Evolutionary conservation across 2,888 invertebrate species (phyloP).

Genomic region (Anthrax anthrax): DNA sequence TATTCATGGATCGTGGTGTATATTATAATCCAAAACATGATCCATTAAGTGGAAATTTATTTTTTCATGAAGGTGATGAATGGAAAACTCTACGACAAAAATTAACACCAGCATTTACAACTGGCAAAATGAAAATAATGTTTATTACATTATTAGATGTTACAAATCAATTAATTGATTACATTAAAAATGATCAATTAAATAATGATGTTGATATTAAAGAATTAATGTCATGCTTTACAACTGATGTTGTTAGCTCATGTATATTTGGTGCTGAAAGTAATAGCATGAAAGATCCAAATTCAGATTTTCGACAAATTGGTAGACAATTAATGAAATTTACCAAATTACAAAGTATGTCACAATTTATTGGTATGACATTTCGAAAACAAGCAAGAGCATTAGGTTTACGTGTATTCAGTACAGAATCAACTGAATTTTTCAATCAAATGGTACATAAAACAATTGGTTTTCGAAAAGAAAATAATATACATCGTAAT

Average conservation of each 20-base stretch:
- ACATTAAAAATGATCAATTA: background rate
- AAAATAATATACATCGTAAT: constrained; percentile 12
- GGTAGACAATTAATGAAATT: constrained; percentile 9
- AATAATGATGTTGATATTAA: constrained; percentile 10
- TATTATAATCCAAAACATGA: constrained; percentile 12
- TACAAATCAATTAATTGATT: constrained; percentile 7
- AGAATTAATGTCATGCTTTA: constrained; percentile 10
- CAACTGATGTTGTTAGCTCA: constrained; percentile 16
- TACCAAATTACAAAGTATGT: constrained; percentile 2
- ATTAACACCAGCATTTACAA: constrained; percentile 13
- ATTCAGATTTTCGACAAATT: constrained; percentile 19
- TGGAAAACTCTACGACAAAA: constrained; percentile 12
- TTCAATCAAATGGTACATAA: constrained; percentile 10
- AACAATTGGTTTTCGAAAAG: constrained; percentile 9
- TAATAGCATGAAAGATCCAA: constrained; percentile 20
- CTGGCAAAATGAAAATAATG: constrained; percentile 14
- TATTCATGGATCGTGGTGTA: constrained; percentile 12
- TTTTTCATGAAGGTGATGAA: constrained; percentile 11
- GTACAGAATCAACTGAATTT: constrained; percentile 6
- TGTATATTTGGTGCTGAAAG: constrained; percentile 29
- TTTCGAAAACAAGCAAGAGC: constrained; percentile 2
- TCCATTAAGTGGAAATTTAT: constrained; percentile 13
- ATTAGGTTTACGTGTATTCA: constrained; percentile 6
- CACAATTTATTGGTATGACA: constrained; percentile 3
- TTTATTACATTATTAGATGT: constrained; percentile 11